phyloP scores from a whole-genome alignment of 2,888 invertebrate genomes.

The Acleris sparsana region DNA sequence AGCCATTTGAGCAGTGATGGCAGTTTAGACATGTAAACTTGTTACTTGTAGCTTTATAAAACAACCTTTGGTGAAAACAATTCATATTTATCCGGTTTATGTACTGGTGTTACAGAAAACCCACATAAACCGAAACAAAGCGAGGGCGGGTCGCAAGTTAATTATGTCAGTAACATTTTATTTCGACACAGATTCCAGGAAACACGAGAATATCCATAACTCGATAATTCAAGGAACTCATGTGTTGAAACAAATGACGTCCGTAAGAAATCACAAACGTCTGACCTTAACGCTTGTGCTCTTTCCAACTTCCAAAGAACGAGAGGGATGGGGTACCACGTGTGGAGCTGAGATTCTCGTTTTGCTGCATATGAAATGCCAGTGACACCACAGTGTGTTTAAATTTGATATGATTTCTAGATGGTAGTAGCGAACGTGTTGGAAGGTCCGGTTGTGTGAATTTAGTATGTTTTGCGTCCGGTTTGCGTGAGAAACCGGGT shows the following conservation, averaged over 20 bases:
- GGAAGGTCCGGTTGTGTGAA: constrained; percentile 18
- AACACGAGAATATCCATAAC: not conserved
- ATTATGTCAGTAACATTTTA: no score
- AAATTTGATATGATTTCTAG: no score
- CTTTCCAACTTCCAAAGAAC: not conserved
- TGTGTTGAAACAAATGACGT: constrained; percentile 28
- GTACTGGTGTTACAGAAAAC: no score
- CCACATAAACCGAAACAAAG: no score
- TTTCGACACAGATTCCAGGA: not conserved
- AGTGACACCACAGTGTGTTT: no score
- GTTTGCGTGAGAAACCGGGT: constrained; percentile 34
- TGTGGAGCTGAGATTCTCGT: constrained; percentile 19
- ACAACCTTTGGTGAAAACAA: no score
- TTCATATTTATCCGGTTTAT: no score
- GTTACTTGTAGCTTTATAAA: no score
- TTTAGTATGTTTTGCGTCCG: constrained; percentile 24
- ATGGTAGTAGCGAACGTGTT: not conserved
- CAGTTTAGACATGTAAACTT: no score
- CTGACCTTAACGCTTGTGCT: constrained; percentile 1
- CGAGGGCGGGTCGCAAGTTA: no score
- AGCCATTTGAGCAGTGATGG: no score
- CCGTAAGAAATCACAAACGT: constrained; percentile 8
- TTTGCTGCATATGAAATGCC: constrained; percentile 1
- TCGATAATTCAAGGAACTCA: not conserved
- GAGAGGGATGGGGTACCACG: constrained; percentile 7